Evolutionary conservation across 2,113 vertebrate genomes (phyloP), one percentile per base, ranked within the genome.

Genomic region (Stigmatopora argus): DNA sequence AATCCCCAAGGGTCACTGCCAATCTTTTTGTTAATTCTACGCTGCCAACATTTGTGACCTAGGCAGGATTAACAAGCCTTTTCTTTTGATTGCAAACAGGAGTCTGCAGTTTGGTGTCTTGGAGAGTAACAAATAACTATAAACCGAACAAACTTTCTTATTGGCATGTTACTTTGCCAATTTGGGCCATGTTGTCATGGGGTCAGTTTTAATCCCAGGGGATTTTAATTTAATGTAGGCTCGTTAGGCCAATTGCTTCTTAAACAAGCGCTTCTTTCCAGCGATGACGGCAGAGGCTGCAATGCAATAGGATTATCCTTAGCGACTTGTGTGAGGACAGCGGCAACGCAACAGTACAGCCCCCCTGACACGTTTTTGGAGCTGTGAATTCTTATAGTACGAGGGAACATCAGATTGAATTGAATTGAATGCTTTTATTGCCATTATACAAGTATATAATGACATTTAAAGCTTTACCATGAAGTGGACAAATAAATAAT

Each of bases 221-320:
- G 69, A 79, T 69, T 80, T 73, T 41, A 44, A 62, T 80, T 73
- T 47, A 47, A 62, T 65, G 19, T 49, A 76, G 1, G 23, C 46
- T 68, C 38, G 15, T 35, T 46, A 60, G 14, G 41, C 62, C 56
- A 71, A 62, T 57, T 41, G 38, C n/a, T 41, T 61, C 58, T 72
- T 61, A 75, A 67, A 71, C 49, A 71, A 31, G 73, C 11, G 59
- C 76, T 80, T 41, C 62, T 84, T 86, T 79, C 71, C 60, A 66
- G 65, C n/a, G 69, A 74, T 86, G 83, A 85, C 74, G 75, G 66
- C 75, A 83, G 70, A 79, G 75, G 38, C 65, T 69, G 45, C 57
- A 78, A 73, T 79, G 72, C 63, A 71, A 62, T 47, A 17, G 69
- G 81, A 78, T 88, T 75, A 90, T 87, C 79, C 62, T 47, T 8